Evolutionary conservation across 2,888 invertebrate genomes (phyloP), one percentile per base, ranked within the genome.

Genomic region (Cepaea hortensis): DNA sequence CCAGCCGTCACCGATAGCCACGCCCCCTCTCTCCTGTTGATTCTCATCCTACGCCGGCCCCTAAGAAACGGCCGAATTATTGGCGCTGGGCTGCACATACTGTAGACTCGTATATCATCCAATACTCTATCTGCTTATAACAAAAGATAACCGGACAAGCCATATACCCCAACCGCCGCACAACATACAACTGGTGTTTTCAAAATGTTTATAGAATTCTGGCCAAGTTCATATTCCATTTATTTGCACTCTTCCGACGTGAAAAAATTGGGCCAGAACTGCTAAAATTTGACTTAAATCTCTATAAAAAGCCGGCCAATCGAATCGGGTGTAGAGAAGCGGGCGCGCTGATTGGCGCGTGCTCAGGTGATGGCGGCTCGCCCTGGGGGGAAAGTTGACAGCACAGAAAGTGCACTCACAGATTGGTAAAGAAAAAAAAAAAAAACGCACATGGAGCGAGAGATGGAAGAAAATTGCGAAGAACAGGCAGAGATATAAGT

Each of bases 291-390:
- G 72, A 72, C 72, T 81, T 68, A 72, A 82, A 82, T 82, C 82
- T n/a, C 82, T 73, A 23, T 68, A 85, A 77, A 85, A 79, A 15
- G 18, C 79, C 68, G 70, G 85, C 85, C 85, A 85, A 85, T 85
- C 85, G 79, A 79, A 70, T 68, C 85, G 23, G 70, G 55, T 79
- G 77, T 6, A 13, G 79, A 79, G 79, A 85, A 85, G 50, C 77
- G 61, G 81, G 81, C 70, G 55, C 9, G 72, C 80, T 85, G 81
- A 85, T 80, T 81, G 85, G 85, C 70, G 62, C 73, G 62, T 13
- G 13, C 15, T 11, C 11, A 73, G 20, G 80, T 61, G 81, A 80
- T 81, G 55, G 81, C 80, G 70, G 81, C 46, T n/a, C 73, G 77
- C 61, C 77, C 65, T 62, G 18, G 35, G n/a, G 76, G 55, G 62